phyloP scores from a whole-genome alignment of 2,113 vertebrate genomes.

The Cyrtonyx montezumae region DNA sequence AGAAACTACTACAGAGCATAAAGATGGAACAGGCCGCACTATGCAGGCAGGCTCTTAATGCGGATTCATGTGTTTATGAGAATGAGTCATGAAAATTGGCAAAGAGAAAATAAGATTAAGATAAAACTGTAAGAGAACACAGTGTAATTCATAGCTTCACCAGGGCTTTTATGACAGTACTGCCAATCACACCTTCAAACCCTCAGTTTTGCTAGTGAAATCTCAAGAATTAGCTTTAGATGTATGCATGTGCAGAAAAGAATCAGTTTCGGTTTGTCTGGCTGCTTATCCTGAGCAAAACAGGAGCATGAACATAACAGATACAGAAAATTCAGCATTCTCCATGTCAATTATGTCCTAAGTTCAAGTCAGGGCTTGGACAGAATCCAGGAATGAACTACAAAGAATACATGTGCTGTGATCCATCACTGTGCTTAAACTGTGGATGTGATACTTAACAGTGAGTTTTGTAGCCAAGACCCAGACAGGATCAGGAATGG shows the following conservation, averaged over 20 bases:
- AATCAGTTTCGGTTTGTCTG: neutral
- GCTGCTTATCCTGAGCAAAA: neutral
- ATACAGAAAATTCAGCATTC: neutral
- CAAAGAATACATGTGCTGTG: constrained; percentile 14
- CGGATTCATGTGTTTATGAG: neutral
- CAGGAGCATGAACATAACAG: neutral
- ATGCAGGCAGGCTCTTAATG: neutral
- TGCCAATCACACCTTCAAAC: neutral
- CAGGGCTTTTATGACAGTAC: neutral
- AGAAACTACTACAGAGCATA: neutral
- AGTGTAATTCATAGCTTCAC: neutral
- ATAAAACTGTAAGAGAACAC: neutral
- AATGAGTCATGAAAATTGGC: neutral
- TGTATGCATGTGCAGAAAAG: neutral
- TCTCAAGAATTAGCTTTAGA: neutral
- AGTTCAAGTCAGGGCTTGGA: neutral
- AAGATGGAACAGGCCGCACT: neutral
- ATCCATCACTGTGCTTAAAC: constrained; percentile 7
- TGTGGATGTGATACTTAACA: neutral
- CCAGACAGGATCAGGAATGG: neutral
- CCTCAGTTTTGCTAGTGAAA: neutral
- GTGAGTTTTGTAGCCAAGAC: neutral
- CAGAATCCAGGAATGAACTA: neutral
- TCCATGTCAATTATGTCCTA: neutral
- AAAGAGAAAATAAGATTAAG: neutral